phyloP scores from a whole-genome alignment of 2,888 invertebrate genomes.

The Gibbula magus region DNA sequence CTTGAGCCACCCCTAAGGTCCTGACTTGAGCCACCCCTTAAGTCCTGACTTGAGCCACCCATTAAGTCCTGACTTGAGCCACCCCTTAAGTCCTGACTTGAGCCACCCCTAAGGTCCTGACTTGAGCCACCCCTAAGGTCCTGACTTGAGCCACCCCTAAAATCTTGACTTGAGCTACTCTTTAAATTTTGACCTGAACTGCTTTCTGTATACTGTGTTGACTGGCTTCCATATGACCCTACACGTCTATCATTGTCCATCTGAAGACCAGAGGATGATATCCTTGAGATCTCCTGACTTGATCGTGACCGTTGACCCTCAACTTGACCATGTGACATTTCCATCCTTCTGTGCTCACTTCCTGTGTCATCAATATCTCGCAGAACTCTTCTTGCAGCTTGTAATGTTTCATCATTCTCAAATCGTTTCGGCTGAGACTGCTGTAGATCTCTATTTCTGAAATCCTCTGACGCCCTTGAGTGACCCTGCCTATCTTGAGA shows the following conservation, averaged over 20 bases:
- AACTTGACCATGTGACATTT: background rate
- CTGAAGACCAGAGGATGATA: background rate
- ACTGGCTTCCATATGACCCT: background rate
- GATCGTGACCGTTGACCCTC: background rate
- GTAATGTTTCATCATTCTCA: background rate
- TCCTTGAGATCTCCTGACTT: background rate
- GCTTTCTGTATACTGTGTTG: background rate
- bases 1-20: too few species aligned
- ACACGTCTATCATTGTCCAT: background rate
- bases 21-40: too few species aligned
- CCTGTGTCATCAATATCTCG: too few species aligned
- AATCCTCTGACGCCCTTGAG: background rate
- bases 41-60: too few species aligned
- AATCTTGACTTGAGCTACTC: background rate
- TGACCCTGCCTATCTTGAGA: background rate
- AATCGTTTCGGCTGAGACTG: background rate
- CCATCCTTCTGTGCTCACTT: background rate
- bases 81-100: too few species aligned
- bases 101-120: too few species aligned
- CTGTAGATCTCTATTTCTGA: background rate
- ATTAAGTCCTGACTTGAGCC: too few species aligned
- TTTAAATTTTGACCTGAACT: background rate
- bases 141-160: background rate
- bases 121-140: background rate
- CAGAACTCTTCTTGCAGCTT: background rate